A percentile compares a stretch with the other conserved stretches of the same genome.
These are phyloP conservation scores for Fopius arisanus DNA, from an alignment of 1,140 invertebrate genomes.

Conservation along the genomic window DNA sequence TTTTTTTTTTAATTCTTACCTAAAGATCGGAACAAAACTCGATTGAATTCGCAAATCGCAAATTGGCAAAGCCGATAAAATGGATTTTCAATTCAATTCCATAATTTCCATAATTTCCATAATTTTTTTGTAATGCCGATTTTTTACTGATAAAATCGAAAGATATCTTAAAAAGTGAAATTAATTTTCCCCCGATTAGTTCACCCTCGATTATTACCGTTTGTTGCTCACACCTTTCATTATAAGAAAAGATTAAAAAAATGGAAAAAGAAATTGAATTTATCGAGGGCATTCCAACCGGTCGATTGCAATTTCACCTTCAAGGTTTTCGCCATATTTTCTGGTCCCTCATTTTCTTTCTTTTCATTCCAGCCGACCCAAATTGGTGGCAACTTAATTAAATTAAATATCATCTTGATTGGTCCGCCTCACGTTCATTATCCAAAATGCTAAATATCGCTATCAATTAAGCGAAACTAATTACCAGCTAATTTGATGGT, in stretches of 20 bases:
- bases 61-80: no score
- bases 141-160: no score
- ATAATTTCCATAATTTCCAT: no score
- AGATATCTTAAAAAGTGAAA: no score
- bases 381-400: slow-evolving; percentile 6
- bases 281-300: slow-evolving; percentile 17
- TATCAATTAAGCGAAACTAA: not conserved
- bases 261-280: not conserved
- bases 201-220: slow-evolving; percentile 14
- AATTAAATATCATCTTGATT: not conserved
- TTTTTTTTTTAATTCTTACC: no score
- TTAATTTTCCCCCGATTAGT: slow-evolving; percentile 19
- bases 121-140: no score
- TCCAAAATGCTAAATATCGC: not conserved
- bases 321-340: not conserved
- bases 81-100: no score
- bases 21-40: no score
- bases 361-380: not conserved
- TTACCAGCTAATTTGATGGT: not conserved
- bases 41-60: no score
- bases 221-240: slow-evolving; percentile 30
- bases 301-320: not conserved
- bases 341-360: not conserved
- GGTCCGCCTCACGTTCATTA: not conserved
- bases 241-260: not conserved